Evolutionary conservation across 2,888 invertebrate genomes (phyloP), one percentile per base, ranked within the genome.

Genomic region (Periphyllus acericola): DNA sequence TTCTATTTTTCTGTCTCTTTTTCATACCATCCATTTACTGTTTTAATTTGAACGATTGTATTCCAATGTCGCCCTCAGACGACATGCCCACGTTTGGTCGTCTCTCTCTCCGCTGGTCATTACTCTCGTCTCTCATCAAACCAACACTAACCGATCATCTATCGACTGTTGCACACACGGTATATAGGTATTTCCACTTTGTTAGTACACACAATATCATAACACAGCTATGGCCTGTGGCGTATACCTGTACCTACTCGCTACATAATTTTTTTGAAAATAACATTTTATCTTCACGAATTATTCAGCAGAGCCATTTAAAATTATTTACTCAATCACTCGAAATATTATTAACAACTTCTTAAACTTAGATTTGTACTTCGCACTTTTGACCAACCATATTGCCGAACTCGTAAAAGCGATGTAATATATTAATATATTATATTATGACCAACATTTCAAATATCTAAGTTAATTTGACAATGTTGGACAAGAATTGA

Each of bases 51-150:
- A 79, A 71, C 85, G 78, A 85, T 85, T 85, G 85, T 85, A 85
- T 78, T 85, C 85, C 85, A 85, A 85, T 85, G 85, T 79, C 85
- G 85, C 85, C 85, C 85, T 68, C 85, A 78, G 78, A 85, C 85
- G 78, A 52, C 85, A 85, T 78, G 85, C 11, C 85, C 85, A 85
- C 85, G 85, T 85, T 85, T 85, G 85, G 85, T 85, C 71, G 85
- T 85, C 78, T 78, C 68, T 72, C 71, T 78, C 71, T 68, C 66
- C 68, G 32, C 66, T 85, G 46, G 78, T 78, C 85, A 85, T 85
- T 85, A 78, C 78, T 85, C 85, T 85, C 85, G 19, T 85, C 71
- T 85, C 85, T 78, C 85, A n/a, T 85, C 85, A 85, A 85, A 78
- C 78, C 78, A 71, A 85, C 85, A 85, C 85, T 85, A 78, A 85